Evolutionary conservation across 2,888 invertebrate species (phyloP).

Genomic region (Cryptophagus acutangulus): DNA sequence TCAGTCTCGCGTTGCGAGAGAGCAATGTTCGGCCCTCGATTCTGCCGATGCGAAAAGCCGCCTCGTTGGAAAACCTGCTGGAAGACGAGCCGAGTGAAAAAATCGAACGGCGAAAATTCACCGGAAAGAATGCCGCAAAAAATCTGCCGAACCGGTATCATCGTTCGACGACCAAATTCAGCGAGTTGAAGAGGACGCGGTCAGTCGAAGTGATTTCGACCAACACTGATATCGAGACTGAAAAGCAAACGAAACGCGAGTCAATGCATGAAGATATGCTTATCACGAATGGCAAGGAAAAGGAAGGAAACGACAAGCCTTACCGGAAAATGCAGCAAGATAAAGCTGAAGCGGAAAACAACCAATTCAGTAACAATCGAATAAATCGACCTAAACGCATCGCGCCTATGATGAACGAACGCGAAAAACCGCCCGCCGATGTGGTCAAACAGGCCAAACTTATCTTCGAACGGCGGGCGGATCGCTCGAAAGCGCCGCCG

Average conservation of each 20-base stretch:
- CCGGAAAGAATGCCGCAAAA: slow-evolving; percentile 15
- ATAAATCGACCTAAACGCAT: slow-evolving; percentile 58
- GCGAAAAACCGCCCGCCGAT: slow-evolving; percentile 82
- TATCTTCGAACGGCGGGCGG: slow-evolving; percentile 71
- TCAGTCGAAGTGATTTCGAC: slow-evolving; percentile 80
- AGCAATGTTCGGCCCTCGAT: slow-evolving; percentile 62
- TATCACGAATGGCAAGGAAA: slow-evolving; percentile 45
- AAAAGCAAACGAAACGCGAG: slow-evolving; percentile 38
- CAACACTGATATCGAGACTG: slow-evolving; percentile 41
- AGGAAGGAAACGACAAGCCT: slow-evolving; percentile 36
- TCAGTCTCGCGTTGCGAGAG: slow-evolving; percentile 76
- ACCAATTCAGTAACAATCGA: slow-evolving; percentile 33
- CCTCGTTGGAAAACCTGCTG: slow-evolving; percentile 78
- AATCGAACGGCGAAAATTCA: background rate
- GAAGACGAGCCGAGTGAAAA: slow-evolving; percentile 55
- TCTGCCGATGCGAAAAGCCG: slow-evolving; percentile 67
- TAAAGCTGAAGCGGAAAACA: slow-evolving; percentile 19
- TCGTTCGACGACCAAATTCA: slow-evolving; percentile 44
- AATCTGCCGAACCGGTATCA: slow-evolving; percentile 49
- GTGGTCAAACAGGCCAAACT: slow-evolving; percentile 80
- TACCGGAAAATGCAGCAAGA: slow-evolving; percentile 25
- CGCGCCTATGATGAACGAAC: slow-evolving; percentile 62
- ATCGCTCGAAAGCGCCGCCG: slow-evolving; percentile 51
- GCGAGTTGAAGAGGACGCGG: slow-evolving; percentile 75
- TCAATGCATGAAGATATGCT: slow-evolving; percentile 49